These are phyloP conservation scores for Phrynocephalus forsythii DNA, from an alignment of 2,797 vertebrate species.

Conservation along the genomic window DNA sequence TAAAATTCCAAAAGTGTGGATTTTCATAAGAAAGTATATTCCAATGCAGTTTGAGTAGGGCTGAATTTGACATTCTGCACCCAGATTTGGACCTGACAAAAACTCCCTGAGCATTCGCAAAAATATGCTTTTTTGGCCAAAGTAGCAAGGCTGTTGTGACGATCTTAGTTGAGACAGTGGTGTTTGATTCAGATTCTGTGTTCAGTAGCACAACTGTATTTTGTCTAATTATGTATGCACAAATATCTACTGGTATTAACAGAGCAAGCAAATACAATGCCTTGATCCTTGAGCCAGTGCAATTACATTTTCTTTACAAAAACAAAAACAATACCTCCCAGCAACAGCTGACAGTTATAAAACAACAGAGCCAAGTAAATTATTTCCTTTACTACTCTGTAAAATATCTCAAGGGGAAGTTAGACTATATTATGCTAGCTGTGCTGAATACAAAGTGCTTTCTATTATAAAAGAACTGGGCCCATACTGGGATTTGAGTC, in stretches of 20 bases:
- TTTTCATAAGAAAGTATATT: too few relatives aligned
- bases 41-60: too few relatives aligned
- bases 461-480: slow-evolving; percentile 20
- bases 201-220: background rate
- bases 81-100: too few relatives aligned
- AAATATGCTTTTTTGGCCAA: background rate
- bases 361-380: slow-evolving; percentile 26
- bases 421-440: background rate
- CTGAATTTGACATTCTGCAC: background rate
- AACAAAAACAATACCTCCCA: slow-evolving; percentile 5
- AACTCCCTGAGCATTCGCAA: too few relatives aligned
- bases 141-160: background rate
- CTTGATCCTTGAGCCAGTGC: slow-evolving; percentile 7
- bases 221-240: background rate
- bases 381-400: slow-evolving; percentile 19
- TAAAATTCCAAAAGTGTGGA: too few relatives aligned
- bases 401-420: background rate
- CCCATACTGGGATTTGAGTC: slow-evolving; percentile 25
- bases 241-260: slow-evolving; percentile 37
- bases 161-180: background rate
- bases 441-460: slow-evolving; percentile 31
- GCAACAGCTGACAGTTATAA: slow-evolving; percentile 4
- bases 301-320: background rate
- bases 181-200: background rate
- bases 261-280: background rate